These are phyloP conservation scores for Brachionus asplanchnoidis DNA, from an alignment of 1,140 invertebrate genomes.

Conservation along the genomic window DNA sequence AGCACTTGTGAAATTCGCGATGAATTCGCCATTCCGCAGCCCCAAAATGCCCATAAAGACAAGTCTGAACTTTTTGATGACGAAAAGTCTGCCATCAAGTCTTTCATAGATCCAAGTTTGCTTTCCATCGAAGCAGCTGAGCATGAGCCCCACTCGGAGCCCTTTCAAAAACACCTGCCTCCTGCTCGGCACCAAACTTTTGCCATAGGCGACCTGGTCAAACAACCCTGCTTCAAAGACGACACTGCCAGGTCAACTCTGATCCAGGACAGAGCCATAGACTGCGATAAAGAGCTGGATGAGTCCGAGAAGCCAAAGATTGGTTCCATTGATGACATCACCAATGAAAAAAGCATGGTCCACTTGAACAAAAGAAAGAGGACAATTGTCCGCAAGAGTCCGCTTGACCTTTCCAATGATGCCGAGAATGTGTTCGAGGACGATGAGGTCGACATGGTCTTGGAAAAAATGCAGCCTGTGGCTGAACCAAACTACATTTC, in stretches of 20 bases:
- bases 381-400: background rate
- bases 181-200: background rate
- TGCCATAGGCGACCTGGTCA: background rate
- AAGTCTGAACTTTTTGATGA: background rate
- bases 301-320: background rate
- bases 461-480: background rate
- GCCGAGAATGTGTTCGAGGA: background rate
- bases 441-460: background rate
- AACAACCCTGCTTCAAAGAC: background rate
- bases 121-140: background rate
- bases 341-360: background rate
- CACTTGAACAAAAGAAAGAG: constrained; percentile 7
- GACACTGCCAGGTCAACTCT: background rate
- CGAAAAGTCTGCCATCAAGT: background rate
- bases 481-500: background rate
- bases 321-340: background rate
- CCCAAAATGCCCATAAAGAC: background rate
- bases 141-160: background rate
- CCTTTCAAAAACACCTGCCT: background rate
- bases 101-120: background rate
- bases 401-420: background rate
- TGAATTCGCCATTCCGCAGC: background rate
- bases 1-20: background rate
- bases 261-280: background rate
- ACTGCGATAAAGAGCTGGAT: background rate